Base-by-base conservation (phyloP, 2,888 invertebrate species). In the Tuta absoluta region DNA sequence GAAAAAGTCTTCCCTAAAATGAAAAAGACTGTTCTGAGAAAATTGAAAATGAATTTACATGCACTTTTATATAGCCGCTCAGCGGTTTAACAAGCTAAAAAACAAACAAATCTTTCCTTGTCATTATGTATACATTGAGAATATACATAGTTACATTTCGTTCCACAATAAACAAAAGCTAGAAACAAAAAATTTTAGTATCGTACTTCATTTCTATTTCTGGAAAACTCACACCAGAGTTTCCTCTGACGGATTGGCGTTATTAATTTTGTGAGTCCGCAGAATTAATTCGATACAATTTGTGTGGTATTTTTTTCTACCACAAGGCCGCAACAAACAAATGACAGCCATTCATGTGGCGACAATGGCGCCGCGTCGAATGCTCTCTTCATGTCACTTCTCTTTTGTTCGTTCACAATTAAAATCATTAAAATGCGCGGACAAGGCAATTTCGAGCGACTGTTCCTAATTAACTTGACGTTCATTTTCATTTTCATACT, bases 321-420 rank as follows among this genome's bases (percentile, higher is more conserved):
- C 17, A 56, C 56, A 56, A 56, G 56, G 56, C 33, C 33, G 24
- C n/a, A 8, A 56, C 33, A 33, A 33, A 33, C 28, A 56, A 24
- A 56, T 33, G 53, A 56, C n/a, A 56, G 45, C 45, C 17, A 53
- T 23, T 23, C 23, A 53, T 23, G 24, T 53, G 51, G 23, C 51
- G 2, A 49, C 49, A 49, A 45, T 45, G 45, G 45, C 45, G 33
- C 1, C 14, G 24, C 17, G 17, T 17, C 33, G 56, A 33, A 56
- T 56, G 33, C n/a, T 33, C 56, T 33, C 56, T 59, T 2, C 23
- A 41, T 38, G 28, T 33, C 56, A 28, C 33, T 59, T 2, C 23
- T 59, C 59, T 41, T 59, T 59, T 59, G 41, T 59, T 38, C 21
- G 1, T 2, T 0, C 38, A 23, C 24, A 21, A 59, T 59, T 38